These are phyloP conservation scores for Euglossa dilemma DNA, from an alignment of 1,140 invertebrate species.

Conservation along the genomic window DNA sequence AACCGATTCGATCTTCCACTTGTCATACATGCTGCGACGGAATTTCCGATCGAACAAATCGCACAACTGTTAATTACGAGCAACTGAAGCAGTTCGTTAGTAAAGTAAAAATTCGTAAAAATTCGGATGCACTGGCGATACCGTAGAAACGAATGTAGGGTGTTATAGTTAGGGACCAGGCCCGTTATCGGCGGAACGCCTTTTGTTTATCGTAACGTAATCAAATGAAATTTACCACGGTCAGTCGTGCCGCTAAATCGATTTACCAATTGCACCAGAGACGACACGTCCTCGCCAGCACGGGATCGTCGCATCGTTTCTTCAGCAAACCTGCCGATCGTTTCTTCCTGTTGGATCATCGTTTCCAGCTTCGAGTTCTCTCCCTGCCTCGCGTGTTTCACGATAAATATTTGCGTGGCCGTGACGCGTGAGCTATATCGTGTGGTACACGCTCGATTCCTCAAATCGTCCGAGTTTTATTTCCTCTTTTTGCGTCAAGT, in stretches of 20 bases:
- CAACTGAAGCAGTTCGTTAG: too few species aligned
- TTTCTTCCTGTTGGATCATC: not conserved
- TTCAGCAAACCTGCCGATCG: not conserved
- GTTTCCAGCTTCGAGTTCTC: not conserved
- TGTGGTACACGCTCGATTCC: too few species aligned
- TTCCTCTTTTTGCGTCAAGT: too few species aligned
- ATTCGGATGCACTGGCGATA: too few species aligned
- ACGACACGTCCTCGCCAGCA: not conserved
- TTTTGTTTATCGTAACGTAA: not conserved
- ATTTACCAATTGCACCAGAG: slow-evolving; percentile 14
- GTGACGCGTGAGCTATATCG: not conserved
- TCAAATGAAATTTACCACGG: slow-evolving; percentile 10
- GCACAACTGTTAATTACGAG: too few species aligned
- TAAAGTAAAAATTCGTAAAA: too few species aligned
- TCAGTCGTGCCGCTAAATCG: slow-evolving; percentile 8
- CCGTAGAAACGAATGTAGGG: too few species aligned
- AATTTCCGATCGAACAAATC: too few species aligned
- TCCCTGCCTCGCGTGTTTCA: not conserved
- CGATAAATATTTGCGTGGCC: not conserved
- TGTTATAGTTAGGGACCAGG: not conserved
- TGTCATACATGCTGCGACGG: too few species aligned
- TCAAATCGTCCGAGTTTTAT: too few species aligned
- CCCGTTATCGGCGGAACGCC: not conserved
- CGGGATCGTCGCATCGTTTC: not conserved
- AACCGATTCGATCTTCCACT: too few species aligned